Percentiles rank a stretch among this genome's conserved stretches.
These are phyloP conservation scores for Diarsia dahlii DNA, from an alignment of 2,888 invertebrate genomes.

Conservation along the genomic window DNA sequence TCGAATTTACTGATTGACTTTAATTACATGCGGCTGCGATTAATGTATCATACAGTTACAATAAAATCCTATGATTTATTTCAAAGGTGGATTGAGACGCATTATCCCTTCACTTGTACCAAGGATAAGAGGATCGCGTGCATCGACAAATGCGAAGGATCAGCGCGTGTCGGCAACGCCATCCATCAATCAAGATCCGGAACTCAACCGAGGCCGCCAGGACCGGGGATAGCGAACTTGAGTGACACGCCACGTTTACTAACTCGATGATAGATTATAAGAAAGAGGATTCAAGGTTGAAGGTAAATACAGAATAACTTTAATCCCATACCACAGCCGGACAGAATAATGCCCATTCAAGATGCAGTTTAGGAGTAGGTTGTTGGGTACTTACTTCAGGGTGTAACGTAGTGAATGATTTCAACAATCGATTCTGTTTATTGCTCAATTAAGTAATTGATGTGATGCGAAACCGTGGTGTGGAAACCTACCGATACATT, in stretches of 20 bases:
- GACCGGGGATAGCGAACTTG: constrained; percentile 47
- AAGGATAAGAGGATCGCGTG: constrained; percentile 72
- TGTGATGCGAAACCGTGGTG: constrained; percentile 29
- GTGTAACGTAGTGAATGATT: constrained; percentile 19
- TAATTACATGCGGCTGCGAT: constrained; percentile 6
- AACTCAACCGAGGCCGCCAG: constrained; percentile 71
- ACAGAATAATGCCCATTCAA: neutral
- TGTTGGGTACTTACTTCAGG: neutral
- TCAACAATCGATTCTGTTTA: constrained; percentile 22
- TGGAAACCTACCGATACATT: constrained; percentile 25
- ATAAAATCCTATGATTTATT: constrained; percentile 13
- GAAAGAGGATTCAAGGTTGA: constrained; percentile 22
- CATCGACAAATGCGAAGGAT: constrained; percentile 75
- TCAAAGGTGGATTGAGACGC: constrained; percentile 22
- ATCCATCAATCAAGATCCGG: constrained; percentile 83
- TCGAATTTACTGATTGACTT: constrained; percentile 4
- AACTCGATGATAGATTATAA: constrained; percentile 17
- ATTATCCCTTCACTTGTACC: constrained; percentile 64
- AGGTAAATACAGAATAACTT: neutral
- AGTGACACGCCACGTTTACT: constrained; percentile 30
- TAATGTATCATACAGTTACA: constrained; percentile 7
- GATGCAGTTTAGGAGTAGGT: constrained; percentile 9
- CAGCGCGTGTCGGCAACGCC: constrained; percentile 72
- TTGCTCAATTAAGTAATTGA: constrained; percentile 30
- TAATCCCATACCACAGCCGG: neutral